Percentiles rank a stretch among this genome's conserved stretches.
Conservation (phyloP, 1,140 invertebrate genomes). For the Rhyacophila brunnea region DNA sequence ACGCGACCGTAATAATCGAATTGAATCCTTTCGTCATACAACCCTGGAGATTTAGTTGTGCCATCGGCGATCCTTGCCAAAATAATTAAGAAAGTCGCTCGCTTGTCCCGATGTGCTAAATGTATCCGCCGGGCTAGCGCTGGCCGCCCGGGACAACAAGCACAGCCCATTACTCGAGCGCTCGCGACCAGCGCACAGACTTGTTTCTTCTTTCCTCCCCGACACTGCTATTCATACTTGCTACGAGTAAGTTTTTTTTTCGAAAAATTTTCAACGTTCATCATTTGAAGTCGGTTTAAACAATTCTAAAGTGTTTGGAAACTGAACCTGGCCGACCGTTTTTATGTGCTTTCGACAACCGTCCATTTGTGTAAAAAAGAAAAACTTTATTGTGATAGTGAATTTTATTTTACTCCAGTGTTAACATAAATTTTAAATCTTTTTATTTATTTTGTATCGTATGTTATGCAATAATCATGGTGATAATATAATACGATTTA, state of each 20-base stretch:
- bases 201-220: conserved; percentile 54
- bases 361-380: no score
- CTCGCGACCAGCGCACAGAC: conserved; percentile 44
- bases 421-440: no score
- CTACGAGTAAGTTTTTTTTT: conserved; percentile 49
- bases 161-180: conserved; percentile 53
- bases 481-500: no score
- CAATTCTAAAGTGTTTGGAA: no score
- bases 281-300: no score
- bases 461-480: no score
- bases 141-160: conserved; percentile 55
- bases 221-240: conserved; percentile 49
- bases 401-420: no score
- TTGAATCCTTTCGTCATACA: conserved; percentile 47
- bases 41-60: conserved; percentile 53
- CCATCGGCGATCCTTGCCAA: conserved; percentile 64
- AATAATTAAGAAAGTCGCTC: conserved; percentile 72
- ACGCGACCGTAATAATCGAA: conserved; percentile 40
- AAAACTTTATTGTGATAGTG: no score
- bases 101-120: conserved; percentile 64
- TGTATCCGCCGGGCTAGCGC: conserved; percentile 64
- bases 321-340: no score
- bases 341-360: no score
- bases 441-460: no score
- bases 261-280: background rate